Conservation (phyloP, 2,113 vertebrate species). For the Bothrops jararaca region DNA sequence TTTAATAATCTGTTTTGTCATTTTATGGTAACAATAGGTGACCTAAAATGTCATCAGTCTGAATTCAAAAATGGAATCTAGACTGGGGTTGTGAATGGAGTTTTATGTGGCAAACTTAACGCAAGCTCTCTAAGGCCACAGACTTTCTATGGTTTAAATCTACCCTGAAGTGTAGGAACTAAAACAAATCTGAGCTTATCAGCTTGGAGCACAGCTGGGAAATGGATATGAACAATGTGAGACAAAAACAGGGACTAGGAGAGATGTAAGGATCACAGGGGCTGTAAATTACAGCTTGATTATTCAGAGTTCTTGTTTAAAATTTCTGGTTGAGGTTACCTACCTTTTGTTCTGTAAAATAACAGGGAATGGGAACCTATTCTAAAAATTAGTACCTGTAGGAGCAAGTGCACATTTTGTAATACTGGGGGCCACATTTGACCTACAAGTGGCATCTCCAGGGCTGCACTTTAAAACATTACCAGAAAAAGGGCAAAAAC, state of each 20-base stretch:
- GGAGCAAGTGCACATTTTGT: not conserved
- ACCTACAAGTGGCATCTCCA: not conserved
- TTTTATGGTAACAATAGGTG: not conserved
- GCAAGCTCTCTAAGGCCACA: not conserved
- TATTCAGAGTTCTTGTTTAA: not conserved
- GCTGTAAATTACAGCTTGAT: not conserved
- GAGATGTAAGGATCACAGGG: not conserved
- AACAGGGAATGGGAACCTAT: not conserved
- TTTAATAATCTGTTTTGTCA: not conserved
- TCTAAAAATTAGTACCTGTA: not conserved
- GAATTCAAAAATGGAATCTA: not conserved
- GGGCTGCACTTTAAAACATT: not conserved
- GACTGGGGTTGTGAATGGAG: not conserved
- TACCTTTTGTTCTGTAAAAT: not conserved
- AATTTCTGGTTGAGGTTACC: not conserved
- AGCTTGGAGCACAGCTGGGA: not conserved
- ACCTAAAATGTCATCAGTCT: not conserved
- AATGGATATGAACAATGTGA: not conserved
- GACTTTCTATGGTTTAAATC: not conserved
- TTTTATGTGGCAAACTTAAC: not conserved
- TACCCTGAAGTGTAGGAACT: not conserved
- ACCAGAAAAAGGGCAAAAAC: not conserved
- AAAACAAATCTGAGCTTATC: not conserved
- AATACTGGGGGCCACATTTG: not conserved
- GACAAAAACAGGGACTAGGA: not conserved